phyloP scores from a whole-genome alignment of 2,113 vertebrate species.

The Aphyosemion australe region DNA sequence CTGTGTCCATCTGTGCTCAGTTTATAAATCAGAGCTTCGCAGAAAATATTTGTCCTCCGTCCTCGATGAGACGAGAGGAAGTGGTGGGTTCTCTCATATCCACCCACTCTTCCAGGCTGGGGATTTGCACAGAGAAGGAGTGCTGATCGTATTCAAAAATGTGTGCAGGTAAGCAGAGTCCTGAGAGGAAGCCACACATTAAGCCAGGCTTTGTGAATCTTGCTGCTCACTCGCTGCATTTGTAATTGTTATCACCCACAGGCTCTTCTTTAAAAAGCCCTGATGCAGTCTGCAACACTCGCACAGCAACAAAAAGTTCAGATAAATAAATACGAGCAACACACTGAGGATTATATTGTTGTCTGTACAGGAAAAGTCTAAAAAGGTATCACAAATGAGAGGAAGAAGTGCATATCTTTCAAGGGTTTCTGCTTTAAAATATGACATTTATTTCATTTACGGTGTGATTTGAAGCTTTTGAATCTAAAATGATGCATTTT shows the following conservation, averaged over 20 bases:
- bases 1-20: constrained; percentile 1
- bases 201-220: constrained; percentile 51
- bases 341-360: too few species aligned
- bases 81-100: constrained; percentile 29
- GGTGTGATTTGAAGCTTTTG: too few species aligned
- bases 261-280: constrained; percentile 1
- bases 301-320: neutral
- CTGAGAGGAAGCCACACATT: constrained; percentile 56
- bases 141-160: constrained; percentile 74
- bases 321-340: too few species aligned
- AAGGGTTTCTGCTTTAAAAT: too few species aligned
- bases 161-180: constrained; percentile 69
- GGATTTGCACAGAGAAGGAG: constrained; percentile 40
- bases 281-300: constrained; percentile 4
- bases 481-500: too few species aligned
- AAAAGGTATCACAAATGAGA: too few species aligned
- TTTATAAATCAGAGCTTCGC: constrained; percentile 15
- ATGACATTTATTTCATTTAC: too few species aligned
- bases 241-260: constrained; percentile 46
- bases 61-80: constrained; percentile 12
- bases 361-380: too few species aligned
- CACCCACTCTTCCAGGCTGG: constrained; percentile 40
- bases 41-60: neutral
- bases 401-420: too few species aligned
- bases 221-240: constrained; percentile 51